Evolutionary conservation across 2,113 vertebrate genomes (phyloP), one percentile per base, ranked within the genome.

Genomic region (Syngnathus floridae): DNA sequence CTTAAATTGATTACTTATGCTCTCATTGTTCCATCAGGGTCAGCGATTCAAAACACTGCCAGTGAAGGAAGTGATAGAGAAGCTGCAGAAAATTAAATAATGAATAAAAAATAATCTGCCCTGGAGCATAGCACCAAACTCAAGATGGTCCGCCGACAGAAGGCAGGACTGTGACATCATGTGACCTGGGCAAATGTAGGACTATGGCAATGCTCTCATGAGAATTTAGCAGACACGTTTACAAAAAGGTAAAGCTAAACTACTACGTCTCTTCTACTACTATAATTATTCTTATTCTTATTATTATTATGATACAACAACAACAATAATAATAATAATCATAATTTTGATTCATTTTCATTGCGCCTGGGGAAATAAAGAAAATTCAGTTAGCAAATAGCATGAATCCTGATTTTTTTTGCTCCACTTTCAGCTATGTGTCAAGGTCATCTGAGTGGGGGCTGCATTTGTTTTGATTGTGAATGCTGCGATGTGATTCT

Each of bases 1-100:
- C 60, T 58, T 66, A 51, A 58, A 69, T 79, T 22, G 58, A 14
- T 66, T 40, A 58, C 61, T 51, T 56, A 64, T 14, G 67, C 61
- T 41, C 58, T 40, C 58, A 60, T 60, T 60, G 36, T 41, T 41
- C 17, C 58, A 60, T 40, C 58, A 22, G 58, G 17, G 37, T 40
- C 11, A 11, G 26, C 46, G 26, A 19, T 37, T 66, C 22, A 54
- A 63, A 48, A 63, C 35, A 21, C 3, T 58, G 36, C 37, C 58
- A 59, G 57, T 38, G 60, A 19, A 52, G 36, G 5, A 38, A 60
- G n/a, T 40, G 55, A 7, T 43, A 17, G 7, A 45, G 26, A 46
- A 48, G 43, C 26, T 63, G 26, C 40, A 62, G 26, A 57, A 59
- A 59, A 59, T 10, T 19, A n/a, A 38, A 37, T n/a, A 59, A 59